Conservation (phyloP, 2,797 vertebrate genomes). For the Mycteria americana region DNA sequence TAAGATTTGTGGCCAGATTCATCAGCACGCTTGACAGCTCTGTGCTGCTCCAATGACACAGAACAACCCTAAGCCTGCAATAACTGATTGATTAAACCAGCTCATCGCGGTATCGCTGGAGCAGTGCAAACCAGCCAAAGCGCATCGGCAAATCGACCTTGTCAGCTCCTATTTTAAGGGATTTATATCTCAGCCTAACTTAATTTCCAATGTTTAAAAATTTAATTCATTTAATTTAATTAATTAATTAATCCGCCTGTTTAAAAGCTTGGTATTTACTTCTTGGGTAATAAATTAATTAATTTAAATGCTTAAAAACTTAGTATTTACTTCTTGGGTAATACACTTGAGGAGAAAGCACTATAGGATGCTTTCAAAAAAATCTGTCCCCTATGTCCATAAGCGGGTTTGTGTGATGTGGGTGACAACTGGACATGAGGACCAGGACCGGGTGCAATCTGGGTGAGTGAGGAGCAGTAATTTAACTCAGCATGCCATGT, state of each 20-base stretch:
- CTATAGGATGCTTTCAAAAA: not conserved
- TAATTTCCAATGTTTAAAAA: not conserved
- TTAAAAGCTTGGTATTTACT: not conserved
- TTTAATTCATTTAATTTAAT: not conserved
- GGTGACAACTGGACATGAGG: not conserved
- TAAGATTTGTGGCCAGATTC: slow-evolving; percentile 36
- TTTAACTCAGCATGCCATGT: fast-evolving
- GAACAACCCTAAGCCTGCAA: slow-evolving; percentile 27
- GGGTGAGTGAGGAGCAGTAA: not conserved
- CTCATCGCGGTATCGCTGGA: not conserved
- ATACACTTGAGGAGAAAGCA: not conserved
- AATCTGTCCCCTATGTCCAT: not conserved
- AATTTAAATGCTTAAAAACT: not conserved
- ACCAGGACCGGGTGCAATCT: not conserved
- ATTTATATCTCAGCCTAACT: not conserved
- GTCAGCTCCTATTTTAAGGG: not conserved
- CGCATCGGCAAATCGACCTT: not conserved
- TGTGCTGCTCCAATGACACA: slow-evolving; percentile 27
- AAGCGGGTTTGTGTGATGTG: not conserved
- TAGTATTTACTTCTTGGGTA: not conserved
- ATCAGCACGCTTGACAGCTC: not conserved
- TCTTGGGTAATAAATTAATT: not conserved
- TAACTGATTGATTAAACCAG: slow-evolving; percentile 13
- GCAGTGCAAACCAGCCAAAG: not conserved
- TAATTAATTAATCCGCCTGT: not conserved